phyloP scores from a whole-genome alignment of 2,113 vertebrate species.

The Neotoma lepida region DNA sequence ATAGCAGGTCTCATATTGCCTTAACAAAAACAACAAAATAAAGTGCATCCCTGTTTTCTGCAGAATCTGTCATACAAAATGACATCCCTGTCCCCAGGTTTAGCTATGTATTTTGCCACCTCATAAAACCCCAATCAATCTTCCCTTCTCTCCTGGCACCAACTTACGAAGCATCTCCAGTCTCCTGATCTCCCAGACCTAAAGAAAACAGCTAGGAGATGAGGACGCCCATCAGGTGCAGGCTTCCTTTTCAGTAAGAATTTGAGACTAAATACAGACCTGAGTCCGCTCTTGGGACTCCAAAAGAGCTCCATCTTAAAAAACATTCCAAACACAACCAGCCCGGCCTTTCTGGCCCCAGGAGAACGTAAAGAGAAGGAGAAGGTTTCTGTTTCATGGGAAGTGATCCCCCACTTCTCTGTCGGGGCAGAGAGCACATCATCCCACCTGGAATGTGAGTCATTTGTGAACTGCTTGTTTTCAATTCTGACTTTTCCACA shows the following conservation, averaged over 20 bases:
- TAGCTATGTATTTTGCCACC: constrained; percentile 67
- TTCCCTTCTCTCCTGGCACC: constrained; percentile 60
- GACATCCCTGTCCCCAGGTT: constrained; percentile 52
- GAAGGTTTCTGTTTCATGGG: constrained; percentile 78
- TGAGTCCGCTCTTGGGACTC: constrained; percentile 76
- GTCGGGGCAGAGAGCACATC: constrained; percentile 61
- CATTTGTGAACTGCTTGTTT: constrained; percentile 73
- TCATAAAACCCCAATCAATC: constrained; percentile 73
- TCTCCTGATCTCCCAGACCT: constrained; percentile 64
- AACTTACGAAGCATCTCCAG: constrained; percentile 63
- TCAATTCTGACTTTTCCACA: constrained; percentile 73
- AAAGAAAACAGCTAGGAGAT: constrained; percentile 78
- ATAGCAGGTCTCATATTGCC: constrained; percentile 55
- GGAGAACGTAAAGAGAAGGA: constrained; percentile 74
- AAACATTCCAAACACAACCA: constrained; percentile 76
- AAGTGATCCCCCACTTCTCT: constrained; percentile 68
- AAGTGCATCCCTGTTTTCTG: neutral
- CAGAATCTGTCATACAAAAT: neutral
- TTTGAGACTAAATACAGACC: constrained; percentile 84
- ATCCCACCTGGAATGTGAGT: constrained; percentile 68
- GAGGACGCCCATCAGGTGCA: neutral
- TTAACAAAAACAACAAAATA: constrained; percentile 71
- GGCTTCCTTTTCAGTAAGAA: constrained; percentile 30
- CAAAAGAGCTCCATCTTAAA: constrained; percentile 78
- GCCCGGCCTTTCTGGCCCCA: constrained; percentile 64